These are phyloP conservation scores for Gulo gulo DNA, from an alignment of 2,113 vertebrate genomes.

Conservation along the genomic window DNA sequence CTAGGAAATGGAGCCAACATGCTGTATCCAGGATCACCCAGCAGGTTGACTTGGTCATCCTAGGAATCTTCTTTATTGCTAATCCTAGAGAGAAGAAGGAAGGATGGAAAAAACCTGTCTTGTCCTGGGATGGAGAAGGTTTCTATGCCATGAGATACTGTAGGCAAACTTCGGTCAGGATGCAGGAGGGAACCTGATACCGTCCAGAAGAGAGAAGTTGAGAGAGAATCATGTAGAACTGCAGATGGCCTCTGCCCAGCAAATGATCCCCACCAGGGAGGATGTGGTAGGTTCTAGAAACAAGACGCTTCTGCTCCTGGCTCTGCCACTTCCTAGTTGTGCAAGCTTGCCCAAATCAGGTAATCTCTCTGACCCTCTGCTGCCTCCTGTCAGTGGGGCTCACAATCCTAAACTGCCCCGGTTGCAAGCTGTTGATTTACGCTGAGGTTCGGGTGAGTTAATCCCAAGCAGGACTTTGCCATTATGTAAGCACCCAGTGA, in stretches of 20 bases:
- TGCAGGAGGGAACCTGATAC: background rate
- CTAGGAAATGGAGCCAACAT: background rate
- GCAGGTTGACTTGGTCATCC: background rate
- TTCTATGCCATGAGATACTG: fast-evolving
- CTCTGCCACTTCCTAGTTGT: background rate
- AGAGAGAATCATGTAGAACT: background rate
- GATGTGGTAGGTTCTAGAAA: background rate
- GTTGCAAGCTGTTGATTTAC: background rate
- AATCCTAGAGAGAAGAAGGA: background rate
- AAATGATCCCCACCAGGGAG: background rate
- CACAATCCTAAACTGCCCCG: background rate
- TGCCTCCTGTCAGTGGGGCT: background rate
- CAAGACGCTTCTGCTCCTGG: background rate
- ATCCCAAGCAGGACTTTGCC: no score
- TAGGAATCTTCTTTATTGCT: background rate
- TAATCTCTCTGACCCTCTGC: background rate
- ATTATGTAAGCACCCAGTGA: background rate
- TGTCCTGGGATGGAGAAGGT: background rate
- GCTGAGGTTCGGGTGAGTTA: background rate
- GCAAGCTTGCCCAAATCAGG: background rate
- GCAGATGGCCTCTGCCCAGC: background rate
- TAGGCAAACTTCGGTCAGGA: background rate
- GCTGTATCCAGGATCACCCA: background rate
- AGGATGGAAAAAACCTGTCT: background rate
- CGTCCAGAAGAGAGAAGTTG: background rate